Conservation (phyloP, 2,888 invertebrate species). For the Leptinotarsa tumamoca region DNA sequence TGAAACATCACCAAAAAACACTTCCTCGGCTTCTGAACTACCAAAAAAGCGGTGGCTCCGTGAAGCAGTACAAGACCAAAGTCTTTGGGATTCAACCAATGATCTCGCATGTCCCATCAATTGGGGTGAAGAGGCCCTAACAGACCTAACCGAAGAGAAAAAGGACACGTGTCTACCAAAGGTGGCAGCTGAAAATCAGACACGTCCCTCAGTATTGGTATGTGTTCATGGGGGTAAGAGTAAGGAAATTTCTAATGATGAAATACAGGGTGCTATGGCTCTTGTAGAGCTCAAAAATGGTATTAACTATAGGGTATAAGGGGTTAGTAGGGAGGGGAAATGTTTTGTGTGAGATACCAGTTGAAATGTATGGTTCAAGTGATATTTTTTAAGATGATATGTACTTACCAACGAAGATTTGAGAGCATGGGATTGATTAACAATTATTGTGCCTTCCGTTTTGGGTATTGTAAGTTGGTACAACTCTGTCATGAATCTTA, state of each 20-base stretch:
- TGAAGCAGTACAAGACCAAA: slow-evolving; percentile 66
- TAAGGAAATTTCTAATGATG: slow-evolving; percentile 61
- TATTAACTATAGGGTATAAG: slow-evolving; percentile 57
- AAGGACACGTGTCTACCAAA: slow-evolving; percentile 10
- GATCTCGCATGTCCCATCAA: slow-evolving; percentile 69
- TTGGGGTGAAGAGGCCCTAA: slow-evolving; percentile 63
- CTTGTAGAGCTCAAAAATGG: slow-evolving; percentile 71
- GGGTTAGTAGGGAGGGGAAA: not conserved
- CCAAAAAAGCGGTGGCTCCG: slow-evolving; percentile 74
- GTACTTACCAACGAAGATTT: slow-evolving; percentile 19
- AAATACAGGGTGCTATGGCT: slow-evolving; percentile 74
- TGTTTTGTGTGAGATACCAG: slow-evolving; percentile 9
- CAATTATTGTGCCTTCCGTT: not conserved
- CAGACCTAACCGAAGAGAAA: slow-evolving; percentile 29
- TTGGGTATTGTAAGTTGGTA: not conserved
- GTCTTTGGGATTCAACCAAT: slow-evolving; percentile 62
- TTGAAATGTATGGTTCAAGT: slow-evolving; percentile 17
- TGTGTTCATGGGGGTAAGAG: slow-evolving; percentile 64
- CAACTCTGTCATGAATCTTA: not conserved
- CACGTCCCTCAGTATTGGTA: slow-evolving; percentile 70
- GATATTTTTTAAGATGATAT: slow-evolving; percentile 17
- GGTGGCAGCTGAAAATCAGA: slow-evolving; percentile 63
- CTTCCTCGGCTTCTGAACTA: slow-evolving; percentile 50
- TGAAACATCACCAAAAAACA: slow-evolving; percentile 43
- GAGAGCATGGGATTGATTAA: slow-evolving; percentile 4